phyloP scores from a whole-genome alignment of 2,888 invertebrate species.

The Tachina lurida region DNA sequence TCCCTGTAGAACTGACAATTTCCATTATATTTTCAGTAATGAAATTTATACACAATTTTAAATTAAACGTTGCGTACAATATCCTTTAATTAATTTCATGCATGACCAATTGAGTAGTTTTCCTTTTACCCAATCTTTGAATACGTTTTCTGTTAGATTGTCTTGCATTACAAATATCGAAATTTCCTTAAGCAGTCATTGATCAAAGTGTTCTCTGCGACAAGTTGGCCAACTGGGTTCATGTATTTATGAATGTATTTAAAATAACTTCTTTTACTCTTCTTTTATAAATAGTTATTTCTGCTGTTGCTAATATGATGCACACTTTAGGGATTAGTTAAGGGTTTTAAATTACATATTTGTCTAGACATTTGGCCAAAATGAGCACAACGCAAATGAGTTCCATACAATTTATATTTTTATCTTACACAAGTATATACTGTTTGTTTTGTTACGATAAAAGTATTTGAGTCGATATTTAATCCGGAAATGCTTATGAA shows the following conservation, averaged over 20 bases:
- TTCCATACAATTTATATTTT: slow-evolving; percentile 1
- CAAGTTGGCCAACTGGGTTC: no score
- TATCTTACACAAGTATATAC: neutral
- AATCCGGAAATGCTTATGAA: slow-evolving; percentile 70
- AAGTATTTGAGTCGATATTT: slow-evolving; percentile 49
- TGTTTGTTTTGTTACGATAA: slow-evolving; percentile 63
- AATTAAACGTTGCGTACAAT: no score
- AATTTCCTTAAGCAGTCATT: no score
- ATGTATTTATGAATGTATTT: slow-evolving; percentile 16
- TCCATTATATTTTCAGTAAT: no score
- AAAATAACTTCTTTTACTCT: slow-evolving; percentile 11
- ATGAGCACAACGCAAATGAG: slow-evolving; percentile 34
- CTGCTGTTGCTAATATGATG: slow-evolving; percentile 42
- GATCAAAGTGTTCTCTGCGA: no score
- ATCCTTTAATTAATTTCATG: no score
- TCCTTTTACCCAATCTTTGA: no score
- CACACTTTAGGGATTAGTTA: slow-evolving; percentile 70
- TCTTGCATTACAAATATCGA: no score
- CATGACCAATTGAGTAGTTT: no score
- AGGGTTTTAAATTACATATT: slow-evolving; percentile 65
- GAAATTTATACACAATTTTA: no score
- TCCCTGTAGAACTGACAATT: no score
- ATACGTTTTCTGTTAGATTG: no score
- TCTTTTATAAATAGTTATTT: slow-evolving; percentile 20
- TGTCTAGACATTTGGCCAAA: slow-evolving; percentile 69